A percentile compares a stretch with the other conserved stretches of the same genome.
Evolutionary conservation across 2,888 invertebrate species (phyloP).

Genomic region (Allacma fusca): DNA sequence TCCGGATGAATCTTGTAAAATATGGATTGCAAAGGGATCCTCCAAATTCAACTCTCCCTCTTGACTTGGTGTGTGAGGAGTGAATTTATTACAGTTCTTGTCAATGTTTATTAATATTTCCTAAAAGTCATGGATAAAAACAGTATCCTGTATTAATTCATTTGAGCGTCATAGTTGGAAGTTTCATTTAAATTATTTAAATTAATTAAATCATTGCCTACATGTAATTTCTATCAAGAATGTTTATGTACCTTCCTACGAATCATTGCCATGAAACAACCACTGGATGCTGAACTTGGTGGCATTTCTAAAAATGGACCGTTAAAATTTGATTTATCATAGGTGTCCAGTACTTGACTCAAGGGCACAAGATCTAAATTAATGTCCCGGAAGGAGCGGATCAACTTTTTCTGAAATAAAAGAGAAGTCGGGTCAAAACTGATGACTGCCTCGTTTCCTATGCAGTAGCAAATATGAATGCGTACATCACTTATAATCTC

Average conservation of each 20-base stretch:
- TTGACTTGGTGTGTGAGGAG: not conserved
- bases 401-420: slow-evolving; percentile 27
- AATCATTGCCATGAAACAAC: slow-evolving; percentile 53
- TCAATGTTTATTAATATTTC: slow-evolving; percentile 10
- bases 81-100: slow-evolving; percentile 5
- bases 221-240: too few relatives aligned
- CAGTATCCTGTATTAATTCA: too few relatives aligned
- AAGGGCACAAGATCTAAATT: slow-evolving; percentile 47
- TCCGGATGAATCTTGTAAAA: not conserved
- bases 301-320: slow-evolving; percentile 50
- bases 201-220: too few relatives aligned
- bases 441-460: not conserved
- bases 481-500: slow-evolving; percentile 38
- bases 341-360: slow-evolving; percentile 47
- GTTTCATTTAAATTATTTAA: too few relatives aligned
- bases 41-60: not conserved
- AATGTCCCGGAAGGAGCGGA: slow-evolving; percentile 40
- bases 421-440: not conserved
- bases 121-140: not conserved
- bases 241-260: slow-evolving; percentile 43
- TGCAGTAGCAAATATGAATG: too few relatives aligned
- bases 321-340: slow-evolving; percentile 46
- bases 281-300: slow-evolving; percentile 54
- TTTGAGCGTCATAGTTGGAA: too few relatives aligned
- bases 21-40: not conserved